Evolutionary conservation across 37 sponge, comb jelly and placozoan genomes (phyloP), one percentile per base, ranked within the genome.

Genomic region (Halichondria panicea): DNA sequence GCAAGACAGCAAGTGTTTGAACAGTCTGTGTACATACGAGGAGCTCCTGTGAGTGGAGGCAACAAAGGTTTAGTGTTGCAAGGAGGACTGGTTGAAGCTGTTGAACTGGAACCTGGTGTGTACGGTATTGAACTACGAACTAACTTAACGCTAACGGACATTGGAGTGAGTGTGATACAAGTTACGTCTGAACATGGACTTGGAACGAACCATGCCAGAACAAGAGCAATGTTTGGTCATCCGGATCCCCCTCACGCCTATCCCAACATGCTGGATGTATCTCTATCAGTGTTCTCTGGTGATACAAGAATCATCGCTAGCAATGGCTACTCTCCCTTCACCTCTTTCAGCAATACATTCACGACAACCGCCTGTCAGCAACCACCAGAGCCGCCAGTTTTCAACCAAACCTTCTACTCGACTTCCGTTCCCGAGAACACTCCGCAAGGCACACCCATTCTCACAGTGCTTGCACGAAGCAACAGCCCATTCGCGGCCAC

Each of bases 11-110:
- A 59, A 28, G 44, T 66, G 6, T 87, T 87, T 61, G 69, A 73
- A 5, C 28, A 60, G 30, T 74, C 76, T 21, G 24, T 56, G 2
- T 21, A 79, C 57, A 30, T 58, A 3, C 55, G 21, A 28, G 88
- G 88, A 37, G 6, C 34, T 0, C 11, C 68, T 15, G 78, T 81
- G 3, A 33, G 53, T 1, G 39, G 37, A 15, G 66, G 53, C 32
- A 75, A 32, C 25, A 75, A 77, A 21, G 58, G 76, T 0, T 31
- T 70, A 1, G 18, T 58, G 2, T 44, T 92, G 24, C 78, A 70
- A 21, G 92, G 92, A 71, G 92, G 92, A 24, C 48, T 92, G 2
- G 27, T 87, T 25, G 42, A 74, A 63, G 92, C 88, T 41, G 70
- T n/a, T 2, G 37, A 42, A 2, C 22, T 78, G 2, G 70, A 48